Conservation (phyloP, 2,797 vertebrate species). For the Nyctibius grandis region DNA sequence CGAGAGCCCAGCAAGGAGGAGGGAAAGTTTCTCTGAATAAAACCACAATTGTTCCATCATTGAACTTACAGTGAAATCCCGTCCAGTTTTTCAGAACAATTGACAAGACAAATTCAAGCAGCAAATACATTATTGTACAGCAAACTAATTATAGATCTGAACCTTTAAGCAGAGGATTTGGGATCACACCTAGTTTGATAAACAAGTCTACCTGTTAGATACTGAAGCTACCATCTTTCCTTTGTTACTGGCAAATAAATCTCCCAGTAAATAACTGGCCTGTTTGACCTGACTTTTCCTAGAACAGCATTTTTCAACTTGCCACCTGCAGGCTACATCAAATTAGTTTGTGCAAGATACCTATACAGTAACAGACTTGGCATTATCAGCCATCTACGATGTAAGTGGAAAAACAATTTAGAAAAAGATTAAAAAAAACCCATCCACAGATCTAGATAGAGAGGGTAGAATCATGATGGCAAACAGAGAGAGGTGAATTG, state of each 20-base stretch:
- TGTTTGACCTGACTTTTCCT: background rate
- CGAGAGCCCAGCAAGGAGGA: background rate
- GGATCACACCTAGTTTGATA: background rate
- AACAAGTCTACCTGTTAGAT: background rate
- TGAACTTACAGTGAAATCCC: background rate
- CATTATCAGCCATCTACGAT: background rate
- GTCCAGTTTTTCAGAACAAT: background rate
- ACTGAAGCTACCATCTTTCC: background rate
- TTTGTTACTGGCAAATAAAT: background rate
- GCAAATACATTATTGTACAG: background rate
- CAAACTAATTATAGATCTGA: background rate
- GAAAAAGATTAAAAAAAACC: background rate
- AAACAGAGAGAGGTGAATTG: background rate
- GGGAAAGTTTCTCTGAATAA: background rate
- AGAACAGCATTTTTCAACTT: background rate
- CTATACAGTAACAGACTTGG: background rate
- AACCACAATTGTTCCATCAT: background rate
- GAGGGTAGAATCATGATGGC: background rate
- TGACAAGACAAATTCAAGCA: background rate
- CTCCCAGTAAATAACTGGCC: background rate
- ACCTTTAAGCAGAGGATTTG: background rate
- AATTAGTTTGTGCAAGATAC: background rate
- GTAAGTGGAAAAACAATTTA: background rate
- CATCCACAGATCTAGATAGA: background rate
- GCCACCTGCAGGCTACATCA: background rate